These are phyloP conservation scores for Bunonema sp. DNA, from an alignment of 2,888 invertebrate species.

Conservation along the genomic window DNA sequence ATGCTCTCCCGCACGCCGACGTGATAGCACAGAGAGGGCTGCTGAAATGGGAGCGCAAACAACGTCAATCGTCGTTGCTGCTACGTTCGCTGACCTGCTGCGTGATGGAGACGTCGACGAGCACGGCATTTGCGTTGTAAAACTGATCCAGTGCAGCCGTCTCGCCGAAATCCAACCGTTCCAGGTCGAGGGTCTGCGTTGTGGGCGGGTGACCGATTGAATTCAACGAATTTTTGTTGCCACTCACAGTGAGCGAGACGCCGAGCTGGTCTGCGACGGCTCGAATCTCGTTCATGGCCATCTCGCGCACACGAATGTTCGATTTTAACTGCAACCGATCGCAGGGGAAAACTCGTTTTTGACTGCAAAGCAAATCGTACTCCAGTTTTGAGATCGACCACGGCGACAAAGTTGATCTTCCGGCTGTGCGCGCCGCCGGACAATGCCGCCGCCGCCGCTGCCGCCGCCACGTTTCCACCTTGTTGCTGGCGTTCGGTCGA, in stretches of 20 bases:
- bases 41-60: too few relatives aligned
- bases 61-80: too few relatives aligned
- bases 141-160: slow-evolving; percentile 81
- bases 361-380: too few relatives aligned
- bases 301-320: slow-evolving; percentile 21
- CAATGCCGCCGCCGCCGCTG: too few relatives aligned
- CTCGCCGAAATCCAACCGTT: slow-evolving; percentile 91
- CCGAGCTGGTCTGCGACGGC: slow-evolving; percentile 33
- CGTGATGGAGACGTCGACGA: slow-evolving; percentile 76
- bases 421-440: too few relatives aligned
- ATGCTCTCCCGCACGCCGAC: slow-evolving; percentile 82
- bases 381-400: too few relatives aligned
- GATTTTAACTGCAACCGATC: too few relatives aligned
- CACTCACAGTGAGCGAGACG: slow-evolving; percentile 27
- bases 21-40: slow-evolving; percentile 83
- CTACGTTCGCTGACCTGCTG: too few relatives aligned
- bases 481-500: too few relatives aligned
- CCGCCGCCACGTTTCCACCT: too few relatives aligned
- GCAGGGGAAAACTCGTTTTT: too few relatives aligned
- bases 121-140: slow-evolving; percentile 91
- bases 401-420: too few relatives aligned
- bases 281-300: slow-evolving; percentile 36
- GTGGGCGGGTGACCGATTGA: not conserved
- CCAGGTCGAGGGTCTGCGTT: slow-evolving; percentile 55
- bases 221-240: not conserved